Conservation (phyloP, 2,888 invertebrate genomes). For the Ormia ochracea region DNA sequence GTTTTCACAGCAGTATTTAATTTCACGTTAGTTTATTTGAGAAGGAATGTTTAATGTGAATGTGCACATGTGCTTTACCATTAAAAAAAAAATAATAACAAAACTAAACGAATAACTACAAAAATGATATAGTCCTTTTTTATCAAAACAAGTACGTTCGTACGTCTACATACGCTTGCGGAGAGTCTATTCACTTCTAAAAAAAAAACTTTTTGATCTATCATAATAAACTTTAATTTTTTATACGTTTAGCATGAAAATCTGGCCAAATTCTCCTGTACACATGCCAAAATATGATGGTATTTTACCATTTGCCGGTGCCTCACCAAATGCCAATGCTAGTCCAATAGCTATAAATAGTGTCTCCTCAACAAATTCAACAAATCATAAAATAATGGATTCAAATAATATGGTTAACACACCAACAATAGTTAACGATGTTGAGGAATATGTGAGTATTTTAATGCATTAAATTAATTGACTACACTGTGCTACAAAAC, state of each 20-base stretch:
- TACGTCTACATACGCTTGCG: too few relatives aligned
- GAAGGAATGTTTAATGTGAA: neutral
- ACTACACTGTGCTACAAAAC: slow-evolving; percentile 15
- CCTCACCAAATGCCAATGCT: slow-evolving; percentile 71
- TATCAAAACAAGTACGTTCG: neutral
- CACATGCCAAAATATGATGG: slow-evolving; percentile 77
- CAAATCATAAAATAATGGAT: slow-evolving; percentile 76
- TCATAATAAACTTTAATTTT: neutral
- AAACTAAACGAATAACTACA: neutral
- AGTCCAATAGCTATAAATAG: slow-evolving; percentile 76
- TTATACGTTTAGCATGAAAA: slow-evolving; percentile 73
- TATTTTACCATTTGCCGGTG: slow-evolving; percentile 72
- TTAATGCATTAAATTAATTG: neutral
- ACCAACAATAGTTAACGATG: slow-evolving; percentile 67
- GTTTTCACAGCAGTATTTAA: neutral
- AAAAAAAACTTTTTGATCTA: neutral
- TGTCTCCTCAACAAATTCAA: slow-evolving; percentile 77
- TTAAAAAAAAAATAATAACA: neutral
- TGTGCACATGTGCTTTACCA: neutral
- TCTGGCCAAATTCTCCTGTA: slow-evolving; percentile 77
- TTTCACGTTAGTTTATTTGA: slow-evolving; percentile 12
- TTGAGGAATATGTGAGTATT: slow-evolving; percentile 74
- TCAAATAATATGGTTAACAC: slow-evolving; percentile 71
- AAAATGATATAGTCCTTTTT: neutral
- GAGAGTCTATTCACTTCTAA: neutral